Evolutionary conservation across 2,888 invertebrate species (phyloP).

Genomic region (Sphaerophoria taeniata): DNA sequence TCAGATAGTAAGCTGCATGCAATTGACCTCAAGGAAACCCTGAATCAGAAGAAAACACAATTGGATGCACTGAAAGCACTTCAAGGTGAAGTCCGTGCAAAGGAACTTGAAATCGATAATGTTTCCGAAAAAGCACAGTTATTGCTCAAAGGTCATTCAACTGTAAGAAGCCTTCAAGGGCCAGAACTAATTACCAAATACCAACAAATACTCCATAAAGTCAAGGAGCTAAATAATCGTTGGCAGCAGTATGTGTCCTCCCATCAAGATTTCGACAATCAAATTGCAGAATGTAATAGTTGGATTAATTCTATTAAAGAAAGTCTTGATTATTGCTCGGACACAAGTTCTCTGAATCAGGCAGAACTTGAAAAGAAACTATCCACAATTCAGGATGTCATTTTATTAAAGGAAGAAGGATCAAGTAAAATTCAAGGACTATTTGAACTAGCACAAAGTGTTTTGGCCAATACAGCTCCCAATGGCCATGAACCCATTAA

Average conservation of each 20-base stretch:
- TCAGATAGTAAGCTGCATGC: slow-evolving; percentile 94
- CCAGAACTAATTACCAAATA: slow-evolving; percentile 96
- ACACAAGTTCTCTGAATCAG: slow-evolving; percentile 91
- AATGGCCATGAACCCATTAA: slow-evolving; percentile 94
- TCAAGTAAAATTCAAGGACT: slow-evolving; percentile 93
- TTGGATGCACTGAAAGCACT: slow-evolving; percentile 90
- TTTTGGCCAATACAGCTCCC: slow-evolving; percentile 95
- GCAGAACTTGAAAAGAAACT: slow-evolving; percentile 94
- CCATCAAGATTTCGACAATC: slow-evolving; percentile 94
- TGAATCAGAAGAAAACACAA: slow-evolving; percentile 93
- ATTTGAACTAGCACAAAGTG: slow-evolving; percentile 95
- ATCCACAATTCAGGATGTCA: slow-evolving; percentile 92
- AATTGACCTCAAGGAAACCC: slow-evolving; percentile 92
- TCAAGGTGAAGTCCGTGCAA: slow-evolving; percentile 94
- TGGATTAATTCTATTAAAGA: slow-evolving; percentile 93
- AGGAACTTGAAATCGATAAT: slow-evolving; percentile 95
- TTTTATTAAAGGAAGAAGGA: slow-evolving; percentile 96
- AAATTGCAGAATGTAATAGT: slow-evolving; percentile 90
- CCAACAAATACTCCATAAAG: slow-evolving; percentile 93
- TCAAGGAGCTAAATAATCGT: slow-evolving; percentile 94
- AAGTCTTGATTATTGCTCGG: slow-evolving; percentile 94
- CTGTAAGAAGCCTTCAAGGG: slow-evolving; percentile 91
- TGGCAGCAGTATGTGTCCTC: slow-evolving; percentile 96
- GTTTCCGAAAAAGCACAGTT: slow-evolving; percentile 96
- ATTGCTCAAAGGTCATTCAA: slow-evolving; percentile 89